Evolutionary conservation across 2,888 invertebrate genomes (phyloP), one percentile per base, ranked within the genome.

Genomic region (Plebejus anna): DNA sequence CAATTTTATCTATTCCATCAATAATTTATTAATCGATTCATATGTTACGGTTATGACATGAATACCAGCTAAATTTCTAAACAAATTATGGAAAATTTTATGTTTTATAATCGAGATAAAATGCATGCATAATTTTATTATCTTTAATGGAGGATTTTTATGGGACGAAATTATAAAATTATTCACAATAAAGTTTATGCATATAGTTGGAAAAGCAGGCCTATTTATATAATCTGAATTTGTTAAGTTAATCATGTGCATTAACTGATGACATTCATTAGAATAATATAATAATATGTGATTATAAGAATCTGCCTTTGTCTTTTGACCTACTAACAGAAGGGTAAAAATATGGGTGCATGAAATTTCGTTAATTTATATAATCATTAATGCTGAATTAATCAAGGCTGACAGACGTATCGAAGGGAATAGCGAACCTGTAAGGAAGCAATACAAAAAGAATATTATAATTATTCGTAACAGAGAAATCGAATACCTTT

Each of bases 1-100:
- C 87, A 88, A 73, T 88, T 88, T 85, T 86, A 82, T 85, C 86
- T 88, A 86, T 88, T 83, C 83, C 84, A 88, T 89, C 87, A 87
- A 89, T 90, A 89, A 86, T 86, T 84, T 86, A 84, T 83, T 80
- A 82, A 82, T 79, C 13, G 71, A 76, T 76, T 71, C 22, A 57
- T 57, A 59, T 47, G 28, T 47, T 71, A 76, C n/a, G 71, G 36
- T 76, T 76, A 76, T 76, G 72, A 76, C 72, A 76, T 72, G 22
- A 59, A 76, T 76, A 76, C 72, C 57, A 42, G 72, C 72, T 42
- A 76, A 76, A 42, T 59, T 76, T 59, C 59, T 16, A 76, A 76
- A 66, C 32, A 66, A 66, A 36, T 66, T 66, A 66, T 4, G 66
- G 32, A 66, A 66, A 13, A 9, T 36, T 66, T 66, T 36, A 66